phyloP scores from a whole-genome alignment of 2,113 vertebrate genomes.

The Platichthys flesus region DNA sequence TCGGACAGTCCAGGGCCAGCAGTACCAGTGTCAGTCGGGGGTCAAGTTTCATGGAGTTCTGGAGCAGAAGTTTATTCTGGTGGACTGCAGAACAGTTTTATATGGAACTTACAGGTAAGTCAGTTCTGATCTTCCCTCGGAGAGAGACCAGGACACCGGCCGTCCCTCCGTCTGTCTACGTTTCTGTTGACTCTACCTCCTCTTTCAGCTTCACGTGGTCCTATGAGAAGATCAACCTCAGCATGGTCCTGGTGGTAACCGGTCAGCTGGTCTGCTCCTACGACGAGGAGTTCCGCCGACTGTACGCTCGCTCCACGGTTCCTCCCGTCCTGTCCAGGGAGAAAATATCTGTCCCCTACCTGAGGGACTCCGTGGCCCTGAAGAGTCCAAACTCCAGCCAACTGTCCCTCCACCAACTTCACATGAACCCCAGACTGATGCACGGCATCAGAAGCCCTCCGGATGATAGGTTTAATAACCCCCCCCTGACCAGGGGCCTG shows the following conservation, averaged over 20 bases:
- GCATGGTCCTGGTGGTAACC: constrained; percentile 92
- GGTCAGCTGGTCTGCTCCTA: constrained; percentile 90
- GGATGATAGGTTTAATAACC: constrained; percentile 74
- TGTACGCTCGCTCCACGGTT: constrained; percentile 88
- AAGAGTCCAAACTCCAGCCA: constrained; percentile 86
- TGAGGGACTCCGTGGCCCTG: constrained; percentile 72
- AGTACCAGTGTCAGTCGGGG: constrained; percentile 90
- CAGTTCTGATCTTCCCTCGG: neutral
- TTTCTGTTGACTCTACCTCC: constrained; percentile 7
- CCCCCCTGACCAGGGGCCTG: constrained; percentile 78
- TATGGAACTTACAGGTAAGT: constrained; percentile 90
- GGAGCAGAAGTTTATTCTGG: constrained; percentile 91
- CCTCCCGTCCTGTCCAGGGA: constrained; percentile 74
- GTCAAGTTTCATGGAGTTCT: constrained; percentile 90
- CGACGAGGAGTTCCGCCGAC: constrained; percentile 92
- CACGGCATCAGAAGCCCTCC: constrained; percentile 58
- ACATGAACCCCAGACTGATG: constrained; percentile 78
- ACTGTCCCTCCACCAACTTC: constrained; percentile 81
- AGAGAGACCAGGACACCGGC: neutral
- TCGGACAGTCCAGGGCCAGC: constrained; percentile 88
- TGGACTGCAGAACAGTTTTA: constrained; percentile 90
- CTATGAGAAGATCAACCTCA: constrained; percentile 93
- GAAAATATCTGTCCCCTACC: constrained; percentile 30
- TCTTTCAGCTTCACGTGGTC: constrained; percentile 91
- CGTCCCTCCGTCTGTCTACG: neutral